phyloP scores from a whole-genome alignment of 64 coral and sea anemone genomes.

The Pocillopora damicornis region DNA sequence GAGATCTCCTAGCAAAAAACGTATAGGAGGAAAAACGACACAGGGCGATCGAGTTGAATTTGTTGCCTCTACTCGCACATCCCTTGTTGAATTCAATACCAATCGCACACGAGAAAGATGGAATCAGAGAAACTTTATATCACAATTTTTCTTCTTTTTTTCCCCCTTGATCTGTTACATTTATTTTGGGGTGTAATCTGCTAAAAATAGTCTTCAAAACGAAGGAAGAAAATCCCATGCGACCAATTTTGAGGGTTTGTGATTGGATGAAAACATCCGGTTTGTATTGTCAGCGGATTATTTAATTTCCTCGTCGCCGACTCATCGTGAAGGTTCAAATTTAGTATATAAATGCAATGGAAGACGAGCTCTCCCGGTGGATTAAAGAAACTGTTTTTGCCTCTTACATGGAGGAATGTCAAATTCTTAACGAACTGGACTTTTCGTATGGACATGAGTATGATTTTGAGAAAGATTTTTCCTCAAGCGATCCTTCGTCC shows the following conservation, averaged over 20 bases:
- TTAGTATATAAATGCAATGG: not conserved
- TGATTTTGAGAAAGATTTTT: not conserved
- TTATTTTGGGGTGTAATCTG: no score
- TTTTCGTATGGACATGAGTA: slow-evolving; percentile 33
- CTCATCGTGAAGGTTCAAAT: not conserved
- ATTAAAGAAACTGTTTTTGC: slow-evolving; percentile 49
- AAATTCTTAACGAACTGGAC: slow-evolving; percentile 52
- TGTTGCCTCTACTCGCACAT: no score
- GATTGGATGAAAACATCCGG: not conserved
- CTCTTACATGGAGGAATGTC: slow-evolving; percentile 44
- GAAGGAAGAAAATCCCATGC: no score
- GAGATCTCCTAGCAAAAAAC: not conserved
- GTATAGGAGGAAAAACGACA: no score
- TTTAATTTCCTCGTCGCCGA: not conserved
- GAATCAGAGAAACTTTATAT: no score
- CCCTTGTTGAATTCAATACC: no score
- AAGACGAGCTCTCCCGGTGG: slow-evolving; percentile 35
- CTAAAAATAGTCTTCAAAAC: no score
- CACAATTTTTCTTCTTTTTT: no score
- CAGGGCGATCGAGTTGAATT: no score
- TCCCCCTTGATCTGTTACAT: no score
- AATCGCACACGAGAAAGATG: no score
- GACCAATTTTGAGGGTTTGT: no score
- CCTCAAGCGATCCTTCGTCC: not conserved
- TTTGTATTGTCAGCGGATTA: not conserved